These are phyloP conservation scores for Clarias batrachus DNA, from an alignment of 2,113 vertebrate species.

Conservation along the genomic window DNA sequence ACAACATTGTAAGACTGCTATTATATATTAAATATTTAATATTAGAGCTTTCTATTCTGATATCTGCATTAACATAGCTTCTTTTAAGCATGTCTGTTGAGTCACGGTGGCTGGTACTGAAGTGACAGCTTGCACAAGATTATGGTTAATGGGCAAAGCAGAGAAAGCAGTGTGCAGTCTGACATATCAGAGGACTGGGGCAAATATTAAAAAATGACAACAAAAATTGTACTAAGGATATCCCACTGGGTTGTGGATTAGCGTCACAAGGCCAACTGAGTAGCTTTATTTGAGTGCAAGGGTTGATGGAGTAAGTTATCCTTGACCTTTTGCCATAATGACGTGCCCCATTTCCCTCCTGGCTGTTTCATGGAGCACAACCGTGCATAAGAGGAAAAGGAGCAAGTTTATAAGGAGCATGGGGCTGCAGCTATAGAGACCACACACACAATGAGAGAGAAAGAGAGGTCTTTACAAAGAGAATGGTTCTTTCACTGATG, in stretches of 20 bases:
- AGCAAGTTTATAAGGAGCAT: background rate
- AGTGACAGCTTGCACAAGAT: constrained; percentile 24
- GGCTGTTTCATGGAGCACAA: constrained; percentile 32
- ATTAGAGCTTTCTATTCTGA: constrained; percentile 70
- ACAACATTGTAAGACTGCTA: constrained; percentile 68
- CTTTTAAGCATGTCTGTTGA: constrained; percentile 37
- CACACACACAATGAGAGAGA: constrained; percentile 45
- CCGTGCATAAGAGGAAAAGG: constrained; percentile 34
- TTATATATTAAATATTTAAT: constrained; percentile 66
- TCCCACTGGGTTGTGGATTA: constrained; percentile 45
- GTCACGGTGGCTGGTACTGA: constrained; percentile 30
- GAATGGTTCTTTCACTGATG: constrained; percentile 16
- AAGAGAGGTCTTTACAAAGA: constrained; percentile 47
- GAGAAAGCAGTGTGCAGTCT: constrained; percentile 39
- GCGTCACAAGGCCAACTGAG: constrained; percentile 28
- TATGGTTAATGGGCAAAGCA: constrained; percentile 38
- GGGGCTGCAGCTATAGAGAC: constrained; percentile 24
- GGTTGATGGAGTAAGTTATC: constrained; percentile 37
- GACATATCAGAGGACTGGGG: constrained; percentile 31
- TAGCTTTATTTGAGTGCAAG: constrained; percentile 37
- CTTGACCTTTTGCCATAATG: constrained; percentile 39
- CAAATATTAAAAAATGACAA: constrained; percentile 38
- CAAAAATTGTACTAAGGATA: constrained; percentile 31
- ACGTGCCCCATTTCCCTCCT: constrained; percentile 30
- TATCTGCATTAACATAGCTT: constrained; percentile 45